These are phyloP conservation scores for Chelonus formosanus DNA, from an alignment of 2,888 invertebrate genomes.

Conservation along the genomic window DNA sequence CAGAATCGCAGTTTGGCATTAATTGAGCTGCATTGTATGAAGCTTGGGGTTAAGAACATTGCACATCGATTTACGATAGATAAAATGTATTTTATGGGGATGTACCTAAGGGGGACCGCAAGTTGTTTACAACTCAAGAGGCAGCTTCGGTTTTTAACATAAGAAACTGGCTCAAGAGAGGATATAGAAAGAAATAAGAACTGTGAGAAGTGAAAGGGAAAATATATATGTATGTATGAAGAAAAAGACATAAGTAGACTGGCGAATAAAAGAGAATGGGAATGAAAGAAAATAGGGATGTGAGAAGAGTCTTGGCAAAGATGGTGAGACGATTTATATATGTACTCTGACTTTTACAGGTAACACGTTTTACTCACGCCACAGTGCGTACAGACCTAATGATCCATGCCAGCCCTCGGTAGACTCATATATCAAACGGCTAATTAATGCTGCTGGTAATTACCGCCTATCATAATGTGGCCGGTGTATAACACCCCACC, in stretches of 20 bases:
- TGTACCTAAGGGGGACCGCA: conserved; percentile 50
- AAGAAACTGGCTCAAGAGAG: conserved; percentile 2
- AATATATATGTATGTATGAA: not conserved
- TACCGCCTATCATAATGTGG: conserved; percentile 55
- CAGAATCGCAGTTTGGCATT: conserved; percentile 63
- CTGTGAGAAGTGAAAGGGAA: not conserved
- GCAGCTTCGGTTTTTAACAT: conserved; percentile 30
- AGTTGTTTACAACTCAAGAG: conserved; percentile 57
- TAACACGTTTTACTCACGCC: conserved; percentile 37
- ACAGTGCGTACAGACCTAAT: conserved; percentile 51
- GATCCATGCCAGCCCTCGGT: conserved; percentile 50
- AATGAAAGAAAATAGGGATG: conserved; percentile 32
- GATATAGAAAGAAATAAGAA: conserved; percentile 2
- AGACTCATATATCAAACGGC: conserved; percentile 57
- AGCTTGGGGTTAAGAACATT: conserved; percentile 58
- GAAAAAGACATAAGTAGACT: not conserved
- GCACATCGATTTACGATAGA: conserved; percentile 64
- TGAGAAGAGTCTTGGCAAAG: not conserved
- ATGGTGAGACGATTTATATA: conserved; percentile 13
- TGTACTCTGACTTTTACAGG: conserved; percentile 26
- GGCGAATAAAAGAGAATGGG: conserved; percentile 19
- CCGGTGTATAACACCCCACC: conserved; percentile 36
- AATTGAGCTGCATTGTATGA: conserved; percentile 64
- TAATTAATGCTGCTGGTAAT: conserved; percentile 60
- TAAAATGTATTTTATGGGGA: conserved; percentile 64